Conservation (phyloP, 2,888 invertebrate species). For the Diarsia brunnea region DNA sequence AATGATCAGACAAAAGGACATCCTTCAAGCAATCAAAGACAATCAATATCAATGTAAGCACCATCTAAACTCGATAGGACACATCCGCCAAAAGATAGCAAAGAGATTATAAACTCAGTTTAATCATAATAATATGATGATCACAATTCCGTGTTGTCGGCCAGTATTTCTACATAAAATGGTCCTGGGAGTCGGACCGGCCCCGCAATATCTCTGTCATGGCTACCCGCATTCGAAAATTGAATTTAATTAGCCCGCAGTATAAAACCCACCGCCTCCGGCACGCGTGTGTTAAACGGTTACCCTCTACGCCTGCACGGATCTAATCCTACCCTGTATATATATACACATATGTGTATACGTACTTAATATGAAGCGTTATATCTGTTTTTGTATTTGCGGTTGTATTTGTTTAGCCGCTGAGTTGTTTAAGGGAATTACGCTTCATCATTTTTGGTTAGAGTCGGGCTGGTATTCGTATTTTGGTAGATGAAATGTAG, state of each 20-base stretch:
- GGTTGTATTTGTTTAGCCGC: conserved; percentile 50
- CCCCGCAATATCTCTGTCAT: conserved; percentile 77
- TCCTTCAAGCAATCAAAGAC: conserved; percentile 17
- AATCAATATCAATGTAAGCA: conserved; percentile 34
- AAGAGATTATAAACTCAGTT: conserved; percentile 43
- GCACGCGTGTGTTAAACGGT: conserved; percentile 67
- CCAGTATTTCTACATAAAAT: conserved; percentile 62
- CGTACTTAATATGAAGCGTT: conserved; percentile 50
- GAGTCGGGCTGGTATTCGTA: conserved; percentile 1
- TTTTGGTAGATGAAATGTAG: neutral
- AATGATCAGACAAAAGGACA: conserved; percentile 14
- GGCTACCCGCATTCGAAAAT: conserved; percentile 82
- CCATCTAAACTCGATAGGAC: conserved; percentile 16
- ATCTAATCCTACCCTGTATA: conserved; percentile 58
- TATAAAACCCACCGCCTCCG: conserved; percentile 72
- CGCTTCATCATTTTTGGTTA: conserved; percentile 36
- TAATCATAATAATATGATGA: conserved; percentile 52
- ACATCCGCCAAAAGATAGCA: conserved; percentile 40
- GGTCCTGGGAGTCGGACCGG: conserved; percentile 61
- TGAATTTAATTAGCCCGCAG: conserved; percentile 83
- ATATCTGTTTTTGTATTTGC: conserved; percentile 47
- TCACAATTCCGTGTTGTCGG: conserved; percentile 52
- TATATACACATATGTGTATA: conserved; percentile 31
- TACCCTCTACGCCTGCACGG: conserved; percentile 63
- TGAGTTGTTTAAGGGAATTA: conserved; percentile 22